Evolutionary conservation across 2,797 vertebrate genomes (phyloP), one percentile per base, ranked within the genome.

Genomic region (Rhodeus uyekii): DNA sequence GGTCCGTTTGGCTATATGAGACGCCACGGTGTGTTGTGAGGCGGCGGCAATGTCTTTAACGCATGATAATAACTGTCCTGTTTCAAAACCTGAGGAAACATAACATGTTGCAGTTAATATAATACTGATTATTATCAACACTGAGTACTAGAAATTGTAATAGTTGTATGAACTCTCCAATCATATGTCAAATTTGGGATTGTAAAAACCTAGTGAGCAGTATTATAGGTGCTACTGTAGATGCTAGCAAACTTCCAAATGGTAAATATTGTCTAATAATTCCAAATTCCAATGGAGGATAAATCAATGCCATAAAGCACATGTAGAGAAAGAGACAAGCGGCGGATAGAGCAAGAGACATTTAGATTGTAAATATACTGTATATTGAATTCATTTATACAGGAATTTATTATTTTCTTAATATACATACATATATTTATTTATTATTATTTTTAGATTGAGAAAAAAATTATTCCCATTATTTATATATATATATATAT

Each of bases 11-110:
- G 94, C 94, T 3, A 99, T 91, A 82, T 99, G 97, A 84, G 90
- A 81, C 0, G 96, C 92, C 0, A 96, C 90, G 0, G 93, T 87
- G 6, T 98, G 94, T 86, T 98, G 98, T 0, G 92, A 88, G 0
- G 95, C 94, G 19, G 97, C 97, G 29, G 97, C 97, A 3, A 99
- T 93, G 83, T 99, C 96, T 39, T 92, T 91, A 38, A 91, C 95
- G 22, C 97, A 97, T 1, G 96, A 95, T 9, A 99, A 87, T 53
- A 97, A 79, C 1, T 93, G 90, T 0, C 97, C 98, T 71, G 92
- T 87, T 76, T 92, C 84, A 76, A 96, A 63, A 78, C 97, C 98
- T 99, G 58, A 6, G 10, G 83, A 82, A 32, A 86, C 2, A 88
- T 10, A 42, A 39, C 24, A 71, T 60, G 13, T 60, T 16, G 22